Percentiles rank a stretch among this genome's conserved stretches.
Evolutionary conservation across 2,888 invertebrate genomes (phyloP).

Genomic region (Dicyrtoma fusca): DNA sequence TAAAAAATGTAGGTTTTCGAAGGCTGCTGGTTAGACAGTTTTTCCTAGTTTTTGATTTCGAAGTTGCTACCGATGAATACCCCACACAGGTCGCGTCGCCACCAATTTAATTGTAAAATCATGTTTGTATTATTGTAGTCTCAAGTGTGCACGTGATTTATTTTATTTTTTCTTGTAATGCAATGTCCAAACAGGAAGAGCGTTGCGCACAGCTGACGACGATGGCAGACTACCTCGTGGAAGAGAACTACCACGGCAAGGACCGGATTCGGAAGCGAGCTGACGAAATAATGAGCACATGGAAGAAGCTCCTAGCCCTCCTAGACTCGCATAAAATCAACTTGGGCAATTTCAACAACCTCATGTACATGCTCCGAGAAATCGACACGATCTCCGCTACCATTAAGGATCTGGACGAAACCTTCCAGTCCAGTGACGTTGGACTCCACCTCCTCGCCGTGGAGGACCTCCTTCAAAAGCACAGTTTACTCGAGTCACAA

Average conservation of each 20-base stretch:
- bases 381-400: slow-evolving; percentile 86
- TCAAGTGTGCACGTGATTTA: no score
- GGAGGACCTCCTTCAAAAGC: slow-evolving; percentile 91
- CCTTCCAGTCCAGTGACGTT: slow-evolving; percentile 80
- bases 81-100: no score
- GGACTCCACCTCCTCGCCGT: slow-evolving; percentile 93
- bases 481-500: slow-evolving; percentile 88
- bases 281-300: slow-evolving; percentile 79
- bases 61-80: no score
- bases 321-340: slow-evolving; percentile 81
- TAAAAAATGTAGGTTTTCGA: no score
- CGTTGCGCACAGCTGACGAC: slow-evolving; percentile 90
- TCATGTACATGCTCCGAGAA: slow-evolving; percentile 87
- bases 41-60: no score
- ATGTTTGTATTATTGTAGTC: no score
- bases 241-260: slow-evolving; percentile 88
- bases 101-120: no score
- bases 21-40: no score
- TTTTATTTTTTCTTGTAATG: no score
- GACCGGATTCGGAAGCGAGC: slow-evolving; percentile 74
- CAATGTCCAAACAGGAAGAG: no score
- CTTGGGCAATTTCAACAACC: slow-evolving; percentile 75
- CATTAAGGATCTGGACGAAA: slow-evolving; percentile 79
- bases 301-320: slow-evolving; percentile 81
- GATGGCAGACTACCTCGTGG: slow-evolving; percentile 89